Percentiles rank a stretch among this genome's conserved stretches.
Evolutionary conservation across 2,888 invertebrate species (phyloP).

Genomic region (Eilema sororculum): DNA sequence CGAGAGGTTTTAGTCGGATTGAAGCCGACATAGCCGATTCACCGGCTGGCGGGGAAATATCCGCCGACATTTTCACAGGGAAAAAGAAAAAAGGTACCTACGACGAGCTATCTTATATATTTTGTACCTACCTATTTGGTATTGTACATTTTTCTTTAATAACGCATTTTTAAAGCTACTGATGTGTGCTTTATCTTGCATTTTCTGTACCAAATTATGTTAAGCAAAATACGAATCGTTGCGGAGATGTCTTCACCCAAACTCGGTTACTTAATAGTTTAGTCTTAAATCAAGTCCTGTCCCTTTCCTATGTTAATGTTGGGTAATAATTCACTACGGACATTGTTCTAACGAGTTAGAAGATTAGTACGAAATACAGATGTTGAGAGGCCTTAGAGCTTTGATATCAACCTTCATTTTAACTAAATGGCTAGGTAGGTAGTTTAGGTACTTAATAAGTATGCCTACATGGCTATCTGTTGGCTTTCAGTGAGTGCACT

Average conservation of each 20-base stretch:
- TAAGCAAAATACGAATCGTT: no score
- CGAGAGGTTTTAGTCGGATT: no score
- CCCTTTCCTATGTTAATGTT: background rate
- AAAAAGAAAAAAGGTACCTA: no score
- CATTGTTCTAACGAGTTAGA: background rate
- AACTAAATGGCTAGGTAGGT: background rate
- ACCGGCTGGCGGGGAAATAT: no score
- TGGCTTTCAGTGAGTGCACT: background rate
- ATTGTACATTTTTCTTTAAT: background rate
- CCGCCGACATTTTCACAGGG: no score
- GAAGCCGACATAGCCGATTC: no score
- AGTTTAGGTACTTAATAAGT: no score
- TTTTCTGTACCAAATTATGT: background rate
- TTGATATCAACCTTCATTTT: background rate
- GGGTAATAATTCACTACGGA: background rate
- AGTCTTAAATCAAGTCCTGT: background rate
- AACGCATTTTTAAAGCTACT: background rate
- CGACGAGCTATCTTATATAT: no score
- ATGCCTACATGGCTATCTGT: background rate
- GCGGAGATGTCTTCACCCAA: no score
- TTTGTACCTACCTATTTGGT: background rate
- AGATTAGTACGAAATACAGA: background rate
- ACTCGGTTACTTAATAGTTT: background rate
- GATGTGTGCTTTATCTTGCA: no score
- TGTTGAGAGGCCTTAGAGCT: background rate